Evolutionary conservation across 2,797 vertebrate species (phyloP).

Genomic region (Muscicapa striata): DNA sequence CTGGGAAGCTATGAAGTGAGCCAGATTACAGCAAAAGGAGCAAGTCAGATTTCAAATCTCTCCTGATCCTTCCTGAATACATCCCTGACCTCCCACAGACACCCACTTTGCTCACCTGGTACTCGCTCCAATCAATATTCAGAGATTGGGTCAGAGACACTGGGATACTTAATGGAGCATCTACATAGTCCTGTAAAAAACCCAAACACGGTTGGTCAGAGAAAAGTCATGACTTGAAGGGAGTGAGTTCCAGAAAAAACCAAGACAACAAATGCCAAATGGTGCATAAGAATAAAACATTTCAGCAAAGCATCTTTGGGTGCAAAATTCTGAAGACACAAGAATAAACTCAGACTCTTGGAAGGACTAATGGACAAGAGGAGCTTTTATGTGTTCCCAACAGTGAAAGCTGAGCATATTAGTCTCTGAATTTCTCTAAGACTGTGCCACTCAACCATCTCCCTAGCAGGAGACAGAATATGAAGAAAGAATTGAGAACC

Average conservation of each 20-base stretch:
- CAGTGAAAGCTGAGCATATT: not conserved
- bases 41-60: not conserved
- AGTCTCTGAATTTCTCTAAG: not conserved
- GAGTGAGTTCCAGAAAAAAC: not conserved
- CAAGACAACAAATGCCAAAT: not conserved
- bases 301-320: not conserved
- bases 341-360: not conserved
- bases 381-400: not conserved
- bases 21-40: not conserved
- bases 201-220: not conserved
- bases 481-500: not conserved
- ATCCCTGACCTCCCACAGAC: not conserved
- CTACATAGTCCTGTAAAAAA: constrained; percentile 89
- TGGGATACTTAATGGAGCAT: constrained; percentile 95
- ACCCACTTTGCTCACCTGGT: constrained; percentile 85
- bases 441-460: not conserved
- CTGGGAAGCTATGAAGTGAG: not conserved
- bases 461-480: not conserved
- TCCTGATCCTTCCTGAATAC: not conserved
- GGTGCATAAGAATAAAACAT: not conserved
- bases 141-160: constrained; percentile 86
- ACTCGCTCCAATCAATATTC: constrained; percentile 95
- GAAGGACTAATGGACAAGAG: not conserved
- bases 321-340: not conserved
- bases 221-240: not conserved